These are phyloP conservation scores for Desmodus rotundus DNA, from an alignment of 2,113 vertebrate genomes.

Conservation along the genomic window DNA sequence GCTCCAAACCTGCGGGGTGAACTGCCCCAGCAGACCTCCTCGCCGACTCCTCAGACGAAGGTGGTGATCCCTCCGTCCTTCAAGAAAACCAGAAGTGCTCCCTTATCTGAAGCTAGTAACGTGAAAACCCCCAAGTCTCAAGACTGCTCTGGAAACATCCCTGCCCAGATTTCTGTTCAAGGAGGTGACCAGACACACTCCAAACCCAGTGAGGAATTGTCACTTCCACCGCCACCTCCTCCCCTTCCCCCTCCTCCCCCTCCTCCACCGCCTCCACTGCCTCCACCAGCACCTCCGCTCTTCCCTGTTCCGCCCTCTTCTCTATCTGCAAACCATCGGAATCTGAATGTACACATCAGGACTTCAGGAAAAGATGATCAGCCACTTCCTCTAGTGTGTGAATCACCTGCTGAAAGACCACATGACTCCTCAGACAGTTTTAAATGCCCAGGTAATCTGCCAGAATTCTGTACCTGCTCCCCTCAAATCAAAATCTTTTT, in stretches of 20 bases:
- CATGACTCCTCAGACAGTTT: constrained; percentile 72
- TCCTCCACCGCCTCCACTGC: rapidly evolving
- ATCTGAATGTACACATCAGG: neutral
- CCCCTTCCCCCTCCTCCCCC: neutral
- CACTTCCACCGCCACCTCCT: neutral
- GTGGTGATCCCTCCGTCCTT: constrained; percentile 65
- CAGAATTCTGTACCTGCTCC: neutral
- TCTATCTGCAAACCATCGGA: neutral
- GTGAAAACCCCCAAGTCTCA: constrained; percentile 30
- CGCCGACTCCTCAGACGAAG: constrained; percentile 55
- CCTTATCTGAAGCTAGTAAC: neutral
- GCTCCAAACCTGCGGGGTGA: constrained; percentile 37
- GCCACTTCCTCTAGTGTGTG: constrained; percentile 77
- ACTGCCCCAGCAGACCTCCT: constrained; percentile 1
- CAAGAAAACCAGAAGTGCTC: constrained; percentile 35
- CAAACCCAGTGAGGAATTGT: neutral
- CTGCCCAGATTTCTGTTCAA: constrained; percentile 79
- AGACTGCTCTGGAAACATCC: constrained; percentile 68
- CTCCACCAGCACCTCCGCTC: neutral
- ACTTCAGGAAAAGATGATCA: constrained; percentile 49
- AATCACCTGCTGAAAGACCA: constrained; percentile 41
- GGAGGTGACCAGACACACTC: neutral
- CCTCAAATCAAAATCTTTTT: neutral
- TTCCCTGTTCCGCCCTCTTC: constrained; percentile 42
- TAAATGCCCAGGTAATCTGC: constrained; percentile 85